Evolutionary conservation across 2,888 invertebrate genomes (phyloP), one percentile per base, ranked within the genome.

Genomic region (Drosophila melanocephala): DNA sequence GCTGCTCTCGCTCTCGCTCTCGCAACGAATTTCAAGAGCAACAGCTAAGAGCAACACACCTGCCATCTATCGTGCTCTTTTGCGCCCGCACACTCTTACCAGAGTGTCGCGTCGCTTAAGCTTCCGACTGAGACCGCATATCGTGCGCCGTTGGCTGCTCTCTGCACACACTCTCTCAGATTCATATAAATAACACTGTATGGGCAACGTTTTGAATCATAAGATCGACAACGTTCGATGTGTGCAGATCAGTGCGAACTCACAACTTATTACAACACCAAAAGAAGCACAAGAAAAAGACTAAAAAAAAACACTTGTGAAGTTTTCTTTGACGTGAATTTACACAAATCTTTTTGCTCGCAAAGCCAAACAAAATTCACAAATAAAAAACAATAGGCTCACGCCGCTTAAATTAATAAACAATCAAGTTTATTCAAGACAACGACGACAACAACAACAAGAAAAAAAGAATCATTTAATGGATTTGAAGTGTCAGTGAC

Each of bases 191-290:
- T 79, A 79, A 76, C 79, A 69, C 80, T 42, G 80, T 76, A 65
- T 62, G 73, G 80, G 86, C 91, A 91, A 92, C 90, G 92, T 92
- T 92, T 79, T 79, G 91, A 90, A 89, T 93, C 93, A 93, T 92
- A 93, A 91, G 91, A 92, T 92, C 93, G 91, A 91, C 92, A 93
- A 91, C 93, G 90, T 90, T 93, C 93, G 92, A 91, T 86, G 85
- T 91, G 92, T 87, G 78, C 87, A 92, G 91, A 67, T n/a, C 62
- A 72, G 70, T 70, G 70, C 70, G 30, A 61, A 42, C 59, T 55
- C 57, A 53, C 53, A 64, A 19, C 61, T 47, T 60, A 52, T 26
- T 78, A 63, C 72, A 67, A 65, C 69, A 67, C 30, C 14, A n/a
- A 26, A 30, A 30, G 39, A 57, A 39, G 37, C 35, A 56, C 47